phyloP scores from a whole-genome alignment of 92 coral and sea anemone genomes.

The Phenganax stokvisi region DNA sequence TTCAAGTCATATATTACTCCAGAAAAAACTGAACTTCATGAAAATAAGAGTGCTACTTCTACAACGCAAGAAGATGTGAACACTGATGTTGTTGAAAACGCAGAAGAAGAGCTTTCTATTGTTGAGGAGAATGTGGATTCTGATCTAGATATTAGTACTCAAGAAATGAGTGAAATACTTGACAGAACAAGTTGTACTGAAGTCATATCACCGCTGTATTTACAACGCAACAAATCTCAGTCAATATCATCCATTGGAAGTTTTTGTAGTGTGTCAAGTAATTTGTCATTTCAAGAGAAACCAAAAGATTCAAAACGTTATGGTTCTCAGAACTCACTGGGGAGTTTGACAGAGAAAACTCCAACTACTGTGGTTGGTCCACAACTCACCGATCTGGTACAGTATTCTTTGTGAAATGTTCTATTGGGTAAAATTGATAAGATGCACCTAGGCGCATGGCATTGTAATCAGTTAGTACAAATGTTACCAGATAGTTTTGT shows the following conservation, averaged over 20 bases:
- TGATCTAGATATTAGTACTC: slow-evolving; percentile 75
- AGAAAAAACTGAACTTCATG: background rate
- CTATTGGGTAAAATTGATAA: too few species aligned
- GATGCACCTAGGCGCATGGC: too few species aligned
- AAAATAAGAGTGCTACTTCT: background rate
- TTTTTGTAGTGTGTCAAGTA: slow-evolving; percentile 80
- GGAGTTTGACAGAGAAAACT: slow-evolving; percentile 53
- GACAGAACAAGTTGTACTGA: slow-evolving; percentile 86
- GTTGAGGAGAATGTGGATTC: slow-evolving; percentile 29
- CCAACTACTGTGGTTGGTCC: slow-evolving; percentile 72
- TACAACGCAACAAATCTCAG: slow-evolving; percentile 70
- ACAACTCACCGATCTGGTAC: slow-evolving; percentile 86
- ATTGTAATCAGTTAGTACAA: too few species aligned
- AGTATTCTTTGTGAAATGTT: background rate
- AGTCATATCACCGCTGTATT: slow-evolving; percentile 61
- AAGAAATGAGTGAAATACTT: slow-evolving; percentile 85
- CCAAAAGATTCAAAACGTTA: slow-evolving; percentile 58
- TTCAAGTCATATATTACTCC: background rate
- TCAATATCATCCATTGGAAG: slow-evolving; percentile 85
- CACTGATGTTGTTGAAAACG: slow-evolving; percentile 7
- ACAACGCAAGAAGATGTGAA: background rate
- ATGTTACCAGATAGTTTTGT: too few species aligned
- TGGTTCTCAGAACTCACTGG: slow-evolving; percentile 74
- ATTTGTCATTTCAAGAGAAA: slow-evolving; percentile 63
- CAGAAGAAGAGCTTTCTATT: slow-evolving; percentile 2